Conservation (phyloP, 2,888 invertebrate species). For the Noctua fimbriata region DNA sequence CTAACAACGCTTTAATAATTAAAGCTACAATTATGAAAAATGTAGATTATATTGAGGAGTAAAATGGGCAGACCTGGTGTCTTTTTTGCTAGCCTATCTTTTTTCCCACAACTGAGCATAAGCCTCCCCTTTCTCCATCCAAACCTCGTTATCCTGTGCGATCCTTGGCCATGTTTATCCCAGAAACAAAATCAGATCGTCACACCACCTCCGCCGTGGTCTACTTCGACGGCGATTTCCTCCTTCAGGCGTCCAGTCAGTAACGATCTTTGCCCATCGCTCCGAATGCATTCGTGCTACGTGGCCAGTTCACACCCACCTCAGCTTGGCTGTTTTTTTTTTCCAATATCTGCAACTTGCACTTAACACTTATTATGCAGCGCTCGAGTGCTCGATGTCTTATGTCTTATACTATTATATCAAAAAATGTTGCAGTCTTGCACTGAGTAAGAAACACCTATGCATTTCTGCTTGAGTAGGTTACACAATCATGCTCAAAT, state of each 20-base stretch:
- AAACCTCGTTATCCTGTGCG: background rate
- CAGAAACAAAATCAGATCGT: background rate
- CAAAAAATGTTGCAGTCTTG: background rate
- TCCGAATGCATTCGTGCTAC: background rate
- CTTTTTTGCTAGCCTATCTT: background rate
- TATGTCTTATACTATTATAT: no score
- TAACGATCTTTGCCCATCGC: background rate
- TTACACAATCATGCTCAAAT: background rate
- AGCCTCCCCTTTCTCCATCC: background rate
- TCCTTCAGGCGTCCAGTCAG: background rate
- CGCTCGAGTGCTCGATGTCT: background rate
- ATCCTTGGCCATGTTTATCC: background rate
- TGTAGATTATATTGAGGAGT: background rate
- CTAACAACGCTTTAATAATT: background rate
- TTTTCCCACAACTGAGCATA: background rate
- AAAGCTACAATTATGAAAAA: background rate
- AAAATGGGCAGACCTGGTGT: background rate
- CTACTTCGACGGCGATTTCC: background rate
- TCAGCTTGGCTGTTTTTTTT: background rate
- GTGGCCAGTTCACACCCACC: background rate
- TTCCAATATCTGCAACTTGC: background rate
- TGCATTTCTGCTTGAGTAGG: background rate
- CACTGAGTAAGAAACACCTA: background rate
- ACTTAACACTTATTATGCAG: background rate
- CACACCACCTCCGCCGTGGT: background rate